Percentiles rank a stretch among this genome's conserved stretches.
Conservation (phyloP, 2,888 invertebrate species). For the Bembecia ichneumoniformis region DNA sequence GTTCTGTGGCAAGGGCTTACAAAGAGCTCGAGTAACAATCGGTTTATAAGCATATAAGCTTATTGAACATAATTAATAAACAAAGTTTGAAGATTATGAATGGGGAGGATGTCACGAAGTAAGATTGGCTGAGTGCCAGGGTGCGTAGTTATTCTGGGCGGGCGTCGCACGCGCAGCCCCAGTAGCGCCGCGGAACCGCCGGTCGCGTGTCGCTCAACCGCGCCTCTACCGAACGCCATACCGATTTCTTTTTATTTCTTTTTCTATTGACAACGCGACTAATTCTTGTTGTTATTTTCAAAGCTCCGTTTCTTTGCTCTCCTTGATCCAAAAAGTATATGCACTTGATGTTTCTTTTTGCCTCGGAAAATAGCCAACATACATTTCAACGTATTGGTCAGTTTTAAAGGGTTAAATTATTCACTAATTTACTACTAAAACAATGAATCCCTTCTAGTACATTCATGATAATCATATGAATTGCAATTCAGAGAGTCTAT, state of each 20-base stretch:
- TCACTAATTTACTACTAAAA: too few species aligned
- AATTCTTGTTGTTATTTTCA: not conserved
- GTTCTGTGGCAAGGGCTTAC: too few species aligned
- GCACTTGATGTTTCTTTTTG: too few species aligned
- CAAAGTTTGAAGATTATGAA: conserved; percentile 32
- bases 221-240: not conserved
- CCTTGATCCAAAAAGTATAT: not conserved
- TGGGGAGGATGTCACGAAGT: conserved; percentile 42
- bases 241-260: not conserved
- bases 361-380: too few species aligned
- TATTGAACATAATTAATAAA: too few species aligned
- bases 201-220: conserved; percentile 3
- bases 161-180: conserved; percentile 50
- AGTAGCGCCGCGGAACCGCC: conserved; percentile 37
- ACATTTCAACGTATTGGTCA: too few species aligned
- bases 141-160: conserved; percentile 48
- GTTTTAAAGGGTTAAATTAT: too few species aligned
- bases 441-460: too few species aligned
- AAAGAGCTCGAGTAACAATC: too few species aligned
- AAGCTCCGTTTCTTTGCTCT: not conserved
- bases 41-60: too few species aligned
- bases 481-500: too few species aligned
- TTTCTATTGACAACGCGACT: not conserved
- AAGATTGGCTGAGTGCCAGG: conserved; percentile 53
- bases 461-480: too few species aligned